Percentiles rank a stretch among this genome's conserved stretches.
Evolutionary conservation across 1,140 invertebrate genomes (phyloP).

Genomic region (Eumeta japonica): DNA sequence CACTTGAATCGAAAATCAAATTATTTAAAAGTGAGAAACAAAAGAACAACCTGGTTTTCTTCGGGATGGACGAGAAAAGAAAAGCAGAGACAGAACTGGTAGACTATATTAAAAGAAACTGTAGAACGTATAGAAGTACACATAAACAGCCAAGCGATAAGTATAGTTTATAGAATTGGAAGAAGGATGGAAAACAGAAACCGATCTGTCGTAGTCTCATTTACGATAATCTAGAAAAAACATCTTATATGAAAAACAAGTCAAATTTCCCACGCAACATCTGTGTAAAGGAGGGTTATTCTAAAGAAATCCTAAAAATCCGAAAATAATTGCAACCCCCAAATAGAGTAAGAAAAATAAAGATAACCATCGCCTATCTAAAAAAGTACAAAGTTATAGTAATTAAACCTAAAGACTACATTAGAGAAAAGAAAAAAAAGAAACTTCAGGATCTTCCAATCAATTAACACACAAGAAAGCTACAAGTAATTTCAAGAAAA

Average conservation of each 20-base stretch:
- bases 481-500: too few relatives aligned
- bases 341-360: conserved; percentile 9
- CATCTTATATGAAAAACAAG: conserved; percentile 15
- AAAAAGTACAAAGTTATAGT: conserved; percentile 10
- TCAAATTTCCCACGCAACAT: conserved; percentile 9
- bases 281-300: conserved; percentile 12
- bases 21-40: conserved; percentile 14
- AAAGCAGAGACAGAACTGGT: conserved; percentile 12
- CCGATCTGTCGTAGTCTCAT: conserved; percentile 12
- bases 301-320: conserved; percentile 11
- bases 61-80: conserved; percentile 17
- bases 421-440: too few relatives aligned
- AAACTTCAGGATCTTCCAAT: too few relatives aligned
- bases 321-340: conserved; percentile 9
- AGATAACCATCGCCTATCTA: conserved; percentile 11
- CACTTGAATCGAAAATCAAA: conserved; percentile 12
- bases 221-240: conserved; percentile 20
- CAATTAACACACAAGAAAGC: too few relatives aligned
- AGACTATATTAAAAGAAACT: conserved; percentile 14
- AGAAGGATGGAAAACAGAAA: conserved; percentile 8
- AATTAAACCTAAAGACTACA: too few relatives aligned
- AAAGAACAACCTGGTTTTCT: conserved; percentile 20
- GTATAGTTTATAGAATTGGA: conserved; percentile 15
- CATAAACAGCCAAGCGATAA: conserved; percentile 15
- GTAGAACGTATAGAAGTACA: conserved; percentile 10